Percentiles rank a stretch among this genome's conserved stretches.
Evolutionary conservation across 2,113 vertebrate species (phyloP).

Genomic region (Rhizomys pruinosus): DNA sequence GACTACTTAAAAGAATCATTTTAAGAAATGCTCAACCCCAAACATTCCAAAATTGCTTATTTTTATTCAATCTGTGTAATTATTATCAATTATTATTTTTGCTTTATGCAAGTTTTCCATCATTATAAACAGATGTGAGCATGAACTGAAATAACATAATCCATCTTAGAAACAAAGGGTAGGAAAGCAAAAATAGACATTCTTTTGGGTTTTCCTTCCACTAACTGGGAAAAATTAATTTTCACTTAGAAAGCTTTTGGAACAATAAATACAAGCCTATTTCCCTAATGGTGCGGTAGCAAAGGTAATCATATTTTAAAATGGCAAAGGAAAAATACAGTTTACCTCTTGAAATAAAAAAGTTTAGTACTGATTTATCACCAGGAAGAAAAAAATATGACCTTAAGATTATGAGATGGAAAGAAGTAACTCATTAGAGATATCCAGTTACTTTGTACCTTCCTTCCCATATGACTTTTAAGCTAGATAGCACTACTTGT

Average conservation of each 20-base stretch:
- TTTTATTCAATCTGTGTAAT: constrained; percentile 83
- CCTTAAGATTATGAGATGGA: background rate
- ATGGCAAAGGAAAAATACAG: constrained; percentile 24
- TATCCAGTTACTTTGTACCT: background rate
- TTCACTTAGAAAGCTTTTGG: constrained; percentile 50
- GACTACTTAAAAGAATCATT: constrained; percentile 86
- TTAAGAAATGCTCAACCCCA: constrained; percentile 76
- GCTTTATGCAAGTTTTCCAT: constrained; percentile 75
- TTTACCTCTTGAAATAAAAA: constrained; percentile 41
- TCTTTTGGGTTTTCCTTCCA: constrained; percentile 36
- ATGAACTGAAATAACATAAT: constrained; percentile 70
- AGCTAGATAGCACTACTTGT: background rate
- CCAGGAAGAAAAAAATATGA: constrained; percentile 12
- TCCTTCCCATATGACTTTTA: background rate
- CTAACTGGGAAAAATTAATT: constrained; percentile 59
- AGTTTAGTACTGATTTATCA: constrained; percentile 24
- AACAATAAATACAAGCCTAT: constrained; percentile 49
- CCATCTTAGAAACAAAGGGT: constrained; percentile 52
- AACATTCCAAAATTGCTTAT: constrained; percentile 82
- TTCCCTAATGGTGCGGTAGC: background rate
- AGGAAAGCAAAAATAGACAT: constrained; percentile 49
- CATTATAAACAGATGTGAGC: constrained; percentile 82
- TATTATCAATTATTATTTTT: constrained; percentile 80
- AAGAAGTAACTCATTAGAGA: background rate
- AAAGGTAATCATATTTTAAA: constrained; percentile 18